These are phyloP conservation scores for Pseudococcus longispinus DNA, from an alignment of 2,888 invertebrate species.

Conservation along the genomic window DNA sequence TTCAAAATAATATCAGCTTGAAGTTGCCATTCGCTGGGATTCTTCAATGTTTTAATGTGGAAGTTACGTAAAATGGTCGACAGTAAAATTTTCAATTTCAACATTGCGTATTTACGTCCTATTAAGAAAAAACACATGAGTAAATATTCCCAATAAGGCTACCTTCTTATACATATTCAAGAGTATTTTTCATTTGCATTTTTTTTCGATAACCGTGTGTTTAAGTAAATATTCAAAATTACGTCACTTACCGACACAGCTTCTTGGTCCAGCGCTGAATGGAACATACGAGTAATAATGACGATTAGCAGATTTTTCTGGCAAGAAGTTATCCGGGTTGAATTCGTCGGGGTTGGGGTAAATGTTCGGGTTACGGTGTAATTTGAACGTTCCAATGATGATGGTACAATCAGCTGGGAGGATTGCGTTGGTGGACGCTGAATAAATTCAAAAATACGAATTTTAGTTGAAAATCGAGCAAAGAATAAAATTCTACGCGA, in stretches of 20 bases:
- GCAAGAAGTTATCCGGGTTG: slow-evolving; percentile 85
- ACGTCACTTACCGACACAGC: slow-evolving; percentile 73
- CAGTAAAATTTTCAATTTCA: slow-evolving; percentile 78
- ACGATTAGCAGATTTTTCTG: slow-evolving; percentile 77
- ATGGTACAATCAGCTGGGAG: slow-evolving; percentile 77
- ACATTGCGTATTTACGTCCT: slow-evolving; percentile 83
- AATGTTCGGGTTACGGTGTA: slow-evolving; percentile 75
- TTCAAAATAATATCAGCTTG: slow-evolving; percentile 81
- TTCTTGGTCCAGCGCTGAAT: slow-evolving; percentile 83
- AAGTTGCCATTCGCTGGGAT: slow-evolving; percentile 74
- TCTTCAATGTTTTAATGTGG: slow-evolving; percentile 72
- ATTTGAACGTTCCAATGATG: slow-evolving; percentile 71
- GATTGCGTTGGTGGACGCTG: slow-evolving; percentile 71
- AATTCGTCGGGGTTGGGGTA: slow-evolving; percentile 80
- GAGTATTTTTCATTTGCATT: neutral
- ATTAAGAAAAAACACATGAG: slow-evolving; percentile 58
- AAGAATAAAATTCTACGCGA: neutral
- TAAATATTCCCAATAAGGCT: neutral
- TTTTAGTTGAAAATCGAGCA: neutral
- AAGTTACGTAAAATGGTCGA: slow-evolving; percentile 78
- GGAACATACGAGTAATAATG: slow-evolving; percentile 84
- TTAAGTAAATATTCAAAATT: neutral
- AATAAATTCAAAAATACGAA: slow-evolving; percentile 56
- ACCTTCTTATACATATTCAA: neutral
- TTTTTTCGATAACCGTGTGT: neutral